Conservation (phyloP, 2,888 invertebrate genomes). For the Sarcophaga subvicina region DNA sequence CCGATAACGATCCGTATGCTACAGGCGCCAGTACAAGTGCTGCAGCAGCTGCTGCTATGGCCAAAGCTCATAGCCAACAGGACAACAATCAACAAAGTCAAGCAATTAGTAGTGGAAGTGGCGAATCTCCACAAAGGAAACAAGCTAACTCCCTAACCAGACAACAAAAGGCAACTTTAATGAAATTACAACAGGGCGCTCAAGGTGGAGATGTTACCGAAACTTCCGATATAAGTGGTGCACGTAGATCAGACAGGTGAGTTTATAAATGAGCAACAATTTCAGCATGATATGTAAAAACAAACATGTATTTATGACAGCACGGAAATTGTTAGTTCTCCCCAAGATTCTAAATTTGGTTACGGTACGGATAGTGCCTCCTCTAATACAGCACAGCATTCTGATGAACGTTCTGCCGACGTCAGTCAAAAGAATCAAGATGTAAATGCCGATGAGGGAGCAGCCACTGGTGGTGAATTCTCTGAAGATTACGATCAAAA, state of each 20-base stretch:
- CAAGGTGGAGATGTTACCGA: constrained; percentile 90
- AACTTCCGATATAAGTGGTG: constrained; percentile 86
- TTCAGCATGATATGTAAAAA: background rate
- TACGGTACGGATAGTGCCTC: constrained; percentile 83
- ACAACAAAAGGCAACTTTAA: constrained; percentile 76
- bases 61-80: constrained; percentile 73
- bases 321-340: constrained; percentile 84
- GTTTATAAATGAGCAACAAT: background rate
- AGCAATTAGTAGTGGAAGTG: constrained; percentile 90
- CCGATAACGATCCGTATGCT: constrained; percentile 78
- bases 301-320: constrained; percentile 7
- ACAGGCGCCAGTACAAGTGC: constrained; percentile 74
- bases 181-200: constrained; percentile 80
- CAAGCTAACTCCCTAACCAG: constrained; percentile 77
- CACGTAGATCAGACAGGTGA: constrained; percentile 77
- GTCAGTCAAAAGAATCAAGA: constrained; percentile 71
- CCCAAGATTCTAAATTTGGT: constrained; percentile 87
- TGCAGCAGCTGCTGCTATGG: constrained; percentile 71
- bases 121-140: constrained; percentile 82
- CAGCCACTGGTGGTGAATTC: constrained; percentile 84
- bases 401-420: constrained; percentile 65
- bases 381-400: constrained; percentile 57
- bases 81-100: constrained; percentile 85
- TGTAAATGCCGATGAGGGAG: constrained; percentile 66
- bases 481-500: constrained; percentile 84